Evolutionary conservation across 2,797 vertebrate genomes (phyloP), one percentile per base, ranked within the genome.

Genomic region (Momotus momota): DNA sequence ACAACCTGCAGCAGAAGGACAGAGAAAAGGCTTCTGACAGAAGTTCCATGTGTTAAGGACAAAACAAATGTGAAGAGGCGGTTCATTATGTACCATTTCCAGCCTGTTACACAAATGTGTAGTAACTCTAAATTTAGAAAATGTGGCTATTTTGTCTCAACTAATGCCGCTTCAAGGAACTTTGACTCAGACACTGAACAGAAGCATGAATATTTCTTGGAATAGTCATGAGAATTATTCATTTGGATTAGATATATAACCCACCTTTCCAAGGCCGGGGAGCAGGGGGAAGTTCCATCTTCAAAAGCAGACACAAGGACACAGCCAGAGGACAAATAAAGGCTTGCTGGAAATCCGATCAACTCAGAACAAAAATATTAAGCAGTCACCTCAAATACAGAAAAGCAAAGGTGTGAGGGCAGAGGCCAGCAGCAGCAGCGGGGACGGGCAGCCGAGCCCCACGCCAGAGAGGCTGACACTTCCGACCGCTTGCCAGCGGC

Each of bases 151-250:
- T 94, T 88, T 88, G 55, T 77, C 41, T 87, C 69, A 40, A 57
- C 52, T 79, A 81, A 93, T 10, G 21, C 23, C 83, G 65, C 62
- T 95, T 87, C 90, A 92, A 94, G 83, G 66, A 92, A 85, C 79
- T 88, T 89, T 86, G 64, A 74, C 60, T 72, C 26, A 9, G 20
- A 79, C 1, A 1, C 74, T 71, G 64, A 87, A 87, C 7, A 22
- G 74, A 88, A 93, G 92, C 70, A 55, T 8, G 43, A 81, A 22
- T 62, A 26, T 17, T 72, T 86, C 46, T 65, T 73, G 64, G 33
- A 77, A n/a, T 0, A 93, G 78, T 73, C 55, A 84, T 7, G 45
- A 80, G 31, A 92, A 67, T 86, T 85, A 80, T 61, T 74, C 74
- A 48, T 14, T 85, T 82, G 81, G 49, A 81, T 89, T 67, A 60